Conservation (phyloP, 2,113 vertebrate species). For the Alethe castanea region DNA sequence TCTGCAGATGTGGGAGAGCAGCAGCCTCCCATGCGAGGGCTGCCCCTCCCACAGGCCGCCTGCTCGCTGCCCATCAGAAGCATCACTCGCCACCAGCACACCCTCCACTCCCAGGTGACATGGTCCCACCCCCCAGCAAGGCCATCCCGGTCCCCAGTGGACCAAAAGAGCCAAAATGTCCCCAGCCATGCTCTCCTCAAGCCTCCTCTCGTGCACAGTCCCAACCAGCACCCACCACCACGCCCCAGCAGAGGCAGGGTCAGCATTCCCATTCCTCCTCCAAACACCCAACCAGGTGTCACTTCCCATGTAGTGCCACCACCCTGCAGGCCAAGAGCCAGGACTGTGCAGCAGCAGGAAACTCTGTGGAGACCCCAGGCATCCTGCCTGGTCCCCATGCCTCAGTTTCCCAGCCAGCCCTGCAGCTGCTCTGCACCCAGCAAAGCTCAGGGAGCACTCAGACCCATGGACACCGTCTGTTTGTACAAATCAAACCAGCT, state of each 20-base stretch:
- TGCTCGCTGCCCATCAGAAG: not conserved
- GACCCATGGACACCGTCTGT: not conserved
- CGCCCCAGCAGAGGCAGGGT: not conserved
- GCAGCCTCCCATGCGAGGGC: accelerated
- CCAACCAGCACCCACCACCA: not conserved
- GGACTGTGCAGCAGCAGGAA: not conserved
- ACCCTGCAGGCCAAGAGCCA: not conserved
- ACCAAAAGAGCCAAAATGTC: not conserved
- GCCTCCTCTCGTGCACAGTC: not conserved
- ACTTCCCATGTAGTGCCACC: accelerated
- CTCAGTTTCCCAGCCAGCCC: not conserved
- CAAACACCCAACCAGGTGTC: accelerated
- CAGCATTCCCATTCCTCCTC: not conserved
- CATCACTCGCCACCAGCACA: not conserved
- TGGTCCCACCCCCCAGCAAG: accelerated
- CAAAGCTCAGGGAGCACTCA: not conserved
- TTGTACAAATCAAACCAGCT: not conserved
- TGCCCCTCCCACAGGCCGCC: not conserved
- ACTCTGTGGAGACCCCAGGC: not conserved
- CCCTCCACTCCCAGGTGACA: not conserved
- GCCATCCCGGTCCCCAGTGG: accelerated
- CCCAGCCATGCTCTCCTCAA: accelerated
- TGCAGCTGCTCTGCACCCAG: not conserved
- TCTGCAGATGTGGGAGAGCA: not conserved
- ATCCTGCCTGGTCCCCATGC: not conserved